Conservation (phyloP, 2,797 vertebrate species). For the Synanceia verrucosa region DNA sequence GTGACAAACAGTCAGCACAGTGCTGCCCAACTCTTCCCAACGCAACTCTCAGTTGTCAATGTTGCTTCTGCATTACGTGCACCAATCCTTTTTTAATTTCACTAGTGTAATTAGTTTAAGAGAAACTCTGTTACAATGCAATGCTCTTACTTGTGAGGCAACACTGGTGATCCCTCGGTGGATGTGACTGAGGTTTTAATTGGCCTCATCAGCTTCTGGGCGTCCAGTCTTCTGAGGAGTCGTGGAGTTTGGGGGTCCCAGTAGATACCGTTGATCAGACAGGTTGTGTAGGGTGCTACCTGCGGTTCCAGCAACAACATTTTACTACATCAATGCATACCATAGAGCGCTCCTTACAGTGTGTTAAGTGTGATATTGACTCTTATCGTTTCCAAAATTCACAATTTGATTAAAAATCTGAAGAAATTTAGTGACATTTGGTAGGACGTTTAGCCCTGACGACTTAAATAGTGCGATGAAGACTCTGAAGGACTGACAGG, state of each 20-base stretch:
- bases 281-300: slow-evolving; percentile 96
- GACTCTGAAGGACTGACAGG: slow-evolving; percentile 7
- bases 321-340: neutral
- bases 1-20: too few relatives aligned
- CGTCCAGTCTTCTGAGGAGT: slow-evolving; percentile 88
- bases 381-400: too few relatives aligned
- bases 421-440: neutral
- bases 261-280: slow-evolving; percentile 97
- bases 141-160: slow-evolving; percentile 90
- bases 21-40: too few relatives aligned
- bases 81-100: too few relatives aligned
- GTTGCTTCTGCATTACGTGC: too few relatives aligned
- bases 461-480: slow-evolving; percentile 16
- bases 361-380: too few relatives aligned
- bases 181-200: slow-evolving; percentile 55
- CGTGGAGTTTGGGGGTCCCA: slow-evolving; percentile 95
- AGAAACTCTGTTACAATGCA: too few relatives aligned
- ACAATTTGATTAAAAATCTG: too few relatives aligned
- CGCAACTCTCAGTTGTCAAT: too few relatives aligned
- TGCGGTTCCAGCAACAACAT: slow-evolving; percentile 49
- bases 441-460: neutral
- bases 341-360: too few relatives aligned
- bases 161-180: slow-evolving; percentile 85
- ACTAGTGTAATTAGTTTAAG: too few relatives aligned
- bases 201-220: slow-evolving; percentile 87